Percentiles rank a stretch among this genome's conserved stretches.
Evolutionary conservation across 2,113 vertebrate species (phyloP).

Genomic region (Clupea harengus): DNA sequence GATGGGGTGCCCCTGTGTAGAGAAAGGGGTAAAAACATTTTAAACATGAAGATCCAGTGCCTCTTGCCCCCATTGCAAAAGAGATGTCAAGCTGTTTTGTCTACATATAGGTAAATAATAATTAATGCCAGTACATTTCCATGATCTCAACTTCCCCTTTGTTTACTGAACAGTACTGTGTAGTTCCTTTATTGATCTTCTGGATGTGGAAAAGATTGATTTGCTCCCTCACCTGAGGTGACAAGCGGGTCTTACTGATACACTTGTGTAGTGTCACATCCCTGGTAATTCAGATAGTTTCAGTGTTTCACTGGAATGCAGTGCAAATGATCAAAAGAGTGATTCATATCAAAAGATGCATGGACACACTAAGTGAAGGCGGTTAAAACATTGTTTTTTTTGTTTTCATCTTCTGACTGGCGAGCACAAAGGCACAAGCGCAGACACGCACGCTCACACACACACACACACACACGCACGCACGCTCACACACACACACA

Average conservation of each 20-base stretch:
- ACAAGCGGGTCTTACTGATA: background rate
- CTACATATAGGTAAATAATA: background rate
- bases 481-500: background rate
- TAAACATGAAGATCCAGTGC: background rate
- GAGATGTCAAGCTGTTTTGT: background rate
- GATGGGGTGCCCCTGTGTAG: slow-evolving; percentile 11
- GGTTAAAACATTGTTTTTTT: background rate
- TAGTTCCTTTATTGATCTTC: background rate
- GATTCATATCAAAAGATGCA: background rate
- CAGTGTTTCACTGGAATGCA: background rate
- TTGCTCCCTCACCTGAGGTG: background rate
- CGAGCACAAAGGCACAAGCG: background rate
- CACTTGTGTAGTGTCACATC: background rate
- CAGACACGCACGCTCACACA: background rate
- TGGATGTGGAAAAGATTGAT: background rate
- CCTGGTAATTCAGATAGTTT: background rate
- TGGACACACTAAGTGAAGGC: background rate
- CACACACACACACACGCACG: background rate
- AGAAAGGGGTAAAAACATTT: background rate
- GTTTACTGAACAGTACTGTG: background rate
- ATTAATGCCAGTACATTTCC: background rate
- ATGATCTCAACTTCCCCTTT: background rate
- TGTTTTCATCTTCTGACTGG: background rate
- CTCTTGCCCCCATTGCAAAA: background rate
- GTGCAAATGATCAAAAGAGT: background rate